Base-by-base conservation (phyloP, 64 coral and sea anemone species). In the Platygyra sinensis region DNA sequence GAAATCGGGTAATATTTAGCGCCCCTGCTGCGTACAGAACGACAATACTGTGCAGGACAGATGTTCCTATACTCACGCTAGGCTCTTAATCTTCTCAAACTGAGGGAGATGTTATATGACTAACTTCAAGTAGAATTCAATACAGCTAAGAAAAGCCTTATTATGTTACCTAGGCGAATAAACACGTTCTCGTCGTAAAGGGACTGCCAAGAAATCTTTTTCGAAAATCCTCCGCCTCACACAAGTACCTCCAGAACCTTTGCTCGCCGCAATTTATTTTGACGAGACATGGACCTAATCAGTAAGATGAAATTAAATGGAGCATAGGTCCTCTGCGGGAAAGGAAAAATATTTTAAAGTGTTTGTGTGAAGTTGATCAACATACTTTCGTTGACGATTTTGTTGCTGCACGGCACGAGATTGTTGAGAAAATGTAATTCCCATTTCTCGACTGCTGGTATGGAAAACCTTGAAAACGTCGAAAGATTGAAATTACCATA, bases 1-100 rank as follows among this genome's bases (percentile, higher is more conserved):
- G 88, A 80, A 82, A 81, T 93, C 59, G 82, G 67, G 86, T 77
- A 80, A 93, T 94, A 77, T 89, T 94, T 94, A 94, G 87, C 54
- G 74, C 60, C 79, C 92, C 87, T 59, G 92, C 87, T 89, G 92
- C 24, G 51, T 72, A 50, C 38, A 52, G 88, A 94, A 94, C 60
- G 87, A 94, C 87, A 94, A 94, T 79, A 94, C 83, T 59, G 55
- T 32, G 32, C 38, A 33, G 30, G 83, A 88, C 92, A 94, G 92
- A 89, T 94, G 92, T 76, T 83, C 60, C 31, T 32, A 46, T 94
- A 94, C 92, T 89, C 92, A 94, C 87, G 79, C 69, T 82, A 62
- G 33, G 60, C n/a, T 42, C 33, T 83, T 89, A 77, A 83, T 80
- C 32, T 75, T 67, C 72, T 78, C 80, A 75, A 85, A 72, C 81